These are phyloP conservation scores for Sapayoa aenigma DNA, from an alignment of 2,113 vertebrate species.

Conservation along the genomic window DNA sequence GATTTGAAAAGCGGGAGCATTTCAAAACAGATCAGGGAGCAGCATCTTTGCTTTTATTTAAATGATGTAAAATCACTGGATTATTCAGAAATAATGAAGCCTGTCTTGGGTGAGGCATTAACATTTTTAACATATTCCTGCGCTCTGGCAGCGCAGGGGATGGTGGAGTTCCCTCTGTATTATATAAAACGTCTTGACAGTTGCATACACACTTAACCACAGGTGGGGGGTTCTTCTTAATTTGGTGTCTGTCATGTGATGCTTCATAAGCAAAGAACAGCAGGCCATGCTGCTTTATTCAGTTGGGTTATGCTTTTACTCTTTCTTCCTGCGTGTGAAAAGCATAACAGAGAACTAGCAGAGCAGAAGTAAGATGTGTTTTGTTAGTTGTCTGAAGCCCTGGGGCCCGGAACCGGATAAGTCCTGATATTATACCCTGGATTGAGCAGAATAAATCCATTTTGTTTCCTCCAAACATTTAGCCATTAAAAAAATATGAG, in stretches of 20 bases:
- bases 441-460: slow-evolving; percentile 85
- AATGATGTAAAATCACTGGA: not conserved
- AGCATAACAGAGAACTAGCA: slow-evolving; percentile 84
- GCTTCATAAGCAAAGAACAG: slow-evolving; percentile 75
- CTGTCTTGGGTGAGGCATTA: not conserved
- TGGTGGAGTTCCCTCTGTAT: not conserved
- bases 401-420: slow-evolving; percentile 87
- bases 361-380: slow-evolving; percentile 93
- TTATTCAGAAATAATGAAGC: slow-evolving; percentile 15
- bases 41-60: slow-evolving; percentile 1
- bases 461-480: slow-evolving; percentile 90
- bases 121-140: not conserved
- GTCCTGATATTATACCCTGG: slow-evolving; percentile 82
- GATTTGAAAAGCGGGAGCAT: not conserved
- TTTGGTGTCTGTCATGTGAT: slow-evolving; percentile 64
- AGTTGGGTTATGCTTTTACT: slow-evolving; percentile 74
- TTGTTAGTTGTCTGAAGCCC: slow-evolving; percentile 91
- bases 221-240: slow-evolving; percentile 53
- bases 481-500: slow-evolving; percentile 84
- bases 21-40: not conserved
- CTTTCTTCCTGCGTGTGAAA: slow-evolving; percentile 83
- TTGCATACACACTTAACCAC: slow-evolving; percentile 25
- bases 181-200: not conserved
- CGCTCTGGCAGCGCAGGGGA: not conserved
- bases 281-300: slow-evolving; percentile 73